Percentiles rank a stretch among this genome's conserved stretches.
phyloP scores from a whole-genome alignment of 2,888 invertebrate genomes.

The Nezara viridula region DNA sequence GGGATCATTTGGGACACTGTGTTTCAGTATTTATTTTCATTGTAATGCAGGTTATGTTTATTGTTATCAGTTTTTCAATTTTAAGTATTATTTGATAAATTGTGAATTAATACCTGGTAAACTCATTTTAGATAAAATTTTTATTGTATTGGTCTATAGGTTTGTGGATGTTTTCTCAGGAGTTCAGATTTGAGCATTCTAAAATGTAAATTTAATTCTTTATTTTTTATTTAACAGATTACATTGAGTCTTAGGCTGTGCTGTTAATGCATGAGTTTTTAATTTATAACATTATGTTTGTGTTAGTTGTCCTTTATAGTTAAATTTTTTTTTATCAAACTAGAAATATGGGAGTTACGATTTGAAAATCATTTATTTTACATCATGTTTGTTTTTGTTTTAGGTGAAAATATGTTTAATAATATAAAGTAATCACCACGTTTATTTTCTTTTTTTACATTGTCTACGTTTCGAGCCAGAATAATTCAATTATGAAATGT shows the following conservation, averaged over 20 bases:
- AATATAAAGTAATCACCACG: too few relatives aligned
- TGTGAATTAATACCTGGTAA: not conserved
- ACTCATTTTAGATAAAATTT: not conserved
- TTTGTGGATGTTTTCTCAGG: not conserved
- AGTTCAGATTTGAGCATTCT: not conserved
- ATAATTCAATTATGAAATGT: too few relatives aligned
- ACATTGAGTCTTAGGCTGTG: conserved; percentile 1
- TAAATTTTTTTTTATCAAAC: not conserved
- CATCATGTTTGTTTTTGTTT: too few relatives aligned
- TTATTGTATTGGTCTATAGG: not conserved
- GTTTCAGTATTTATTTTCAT: not conserved
- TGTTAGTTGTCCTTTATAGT: not conserved
- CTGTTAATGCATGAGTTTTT: not conserved
- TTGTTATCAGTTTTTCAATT: not conserved
- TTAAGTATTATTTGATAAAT: not conserved
- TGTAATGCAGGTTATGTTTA: not conserved
- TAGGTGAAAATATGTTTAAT: too few relatives aligned
- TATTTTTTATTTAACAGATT: not conserved
- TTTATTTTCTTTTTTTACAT: too few relatives aligned
- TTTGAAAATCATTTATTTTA: too few relatives aligned
- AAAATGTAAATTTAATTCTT: not conserved
- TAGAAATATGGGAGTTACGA: not conserved
- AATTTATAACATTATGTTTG: not conserved
- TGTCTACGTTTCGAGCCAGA: too few relatives aligned
- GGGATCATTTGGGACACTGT: not conserved